A percentile compares a stretch with the other conserved stretches of the same genome.
phyloP scores from a whole-genome alignment of 2,113 vertebrate species.

The Haemorhous mexicanus region DNA sequence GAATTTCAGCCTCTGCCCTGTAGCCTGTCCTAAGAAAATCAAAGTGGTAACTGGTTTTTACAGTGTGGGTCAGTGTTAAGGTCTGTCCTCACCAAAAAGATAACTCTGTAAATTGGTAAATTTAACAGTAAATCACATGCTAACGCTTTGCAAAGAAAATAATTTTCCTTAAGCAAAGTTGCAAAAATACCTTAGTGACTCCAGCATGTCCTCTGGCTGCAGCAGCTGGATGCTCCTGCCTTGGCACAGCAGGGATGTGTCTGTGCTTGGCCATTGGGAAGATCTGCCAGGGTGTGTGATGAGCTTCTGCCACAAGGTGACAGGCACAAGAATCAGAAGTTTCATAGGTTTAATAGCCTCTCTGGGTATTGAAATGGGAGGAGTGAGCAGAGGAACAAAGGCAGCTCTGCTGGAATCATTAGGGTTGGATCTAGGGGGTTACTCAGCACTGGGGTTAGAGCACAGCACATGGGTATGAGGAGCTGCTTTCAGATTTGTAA shows the following conservation, averaged over 20 bases:
- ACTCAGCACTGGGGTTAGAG: slow-evolving; percentile 1
- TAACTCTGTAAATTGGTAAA: not conserved
- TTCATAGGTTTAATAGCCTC: slow-evolving; percentile 39
- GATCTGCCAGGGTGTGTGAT: slow-evolving; percentile 25
- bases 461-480: slow-evolving; percentile 21
- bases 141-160: not conserved
- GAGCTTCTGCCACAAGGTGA: slow-evolving; percentile 37
- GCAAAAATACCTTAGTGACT: slow-evolving; percentile 9
- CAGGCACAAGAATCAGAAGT: slow-evolving; percentile 13
- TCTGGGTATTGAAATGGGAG: slow-evolving; percentile 7
- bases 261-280: not conserved
- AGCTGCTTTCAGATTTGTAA: slow-evolving; percentile 39
- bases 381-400: slow-evolving; percentile 45
- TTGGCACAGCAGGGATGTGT: not conserved
- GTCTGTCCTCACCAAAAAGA: not conserved
- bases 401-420: slow-evolving; percentile 22
- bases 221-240: not conserved
- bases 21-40: not conserved
- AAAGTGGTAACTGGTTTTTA: not conserved
- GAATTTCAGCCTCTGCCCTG: not conserved
- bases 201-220: not conserved
- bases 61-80: not conserved
- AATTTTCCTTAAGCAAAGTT: not conserved
- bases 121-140: not conserved
- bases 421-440: slow-evolving; percentile 32